phyloP scores from a whole-genome alignment of 2,113 vertebrate genomes.

The Tretioscincus oriximinensis region DNA sequence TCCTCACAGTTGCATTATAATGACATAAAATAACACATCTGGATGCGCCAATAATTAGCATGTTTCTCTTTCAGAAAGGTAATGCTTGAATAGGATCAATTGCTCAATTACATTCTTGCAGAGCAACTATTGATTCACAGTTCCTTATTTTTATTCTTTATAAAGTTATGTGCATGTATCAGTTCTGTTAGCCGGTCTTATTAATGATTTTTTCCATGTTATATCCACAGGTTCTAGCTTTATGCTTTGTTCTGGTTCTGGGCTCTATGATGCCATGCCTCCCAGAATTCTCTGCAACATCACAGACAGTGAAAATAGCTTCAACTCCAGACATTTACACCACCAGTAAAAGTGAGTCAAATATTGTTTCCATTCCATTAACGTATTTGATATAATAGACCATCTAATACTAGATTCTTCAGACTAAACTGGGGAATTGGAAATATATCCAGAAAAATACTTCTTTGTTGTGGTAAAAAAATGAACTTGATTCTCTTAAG shows the following conservation, averaged over 20 bases:
- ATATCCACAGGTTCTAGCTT: conserved; percentile 84
- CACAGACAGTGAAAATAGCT: conserved; percentile 83
- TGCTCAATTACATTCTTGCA: too few species aligned
- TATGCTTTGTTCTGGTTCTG: conserved; percentile 96
- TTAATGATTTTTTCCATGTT: conserved; percentile 33
- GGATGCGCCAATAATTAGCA: too few species aligned
- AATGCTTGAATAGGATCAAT: too few species aligned
- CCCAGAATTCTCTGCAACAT: conserved; percentile 86
- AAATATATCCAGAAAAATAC: too few species aligned
- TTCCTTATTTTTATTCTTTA: not conserved
- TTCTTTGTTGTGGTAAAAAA: too few species aligned
- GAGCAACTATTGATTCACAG: not conserved
- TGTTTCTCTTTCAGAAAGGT: too few species aligned
- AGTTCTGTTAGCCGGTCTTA: not conserved
- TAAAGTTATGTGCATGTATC: not conserved
- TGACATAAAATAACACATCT: too few species aligned
- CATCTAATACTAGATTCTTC: too few species aligned
- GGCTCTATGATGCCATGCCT: conserved; percentile 92
- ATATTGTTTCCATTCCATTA: not conserved
- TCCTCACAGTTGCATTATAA: too few species aligned
- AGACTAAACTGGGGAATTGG: too few species aligned
- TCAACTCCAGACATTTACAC: conserved; percentile 85
- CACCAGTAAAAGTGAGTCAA: conserved; percentile 88
- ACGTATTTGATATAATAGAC: too few species aligned
- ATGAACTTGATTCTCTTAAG: too few species aligned